phyloP scores from a whole-genome alignment of 2,113 vertebrate genomes.

The Paracanthobrama guichenoti region DNA sequence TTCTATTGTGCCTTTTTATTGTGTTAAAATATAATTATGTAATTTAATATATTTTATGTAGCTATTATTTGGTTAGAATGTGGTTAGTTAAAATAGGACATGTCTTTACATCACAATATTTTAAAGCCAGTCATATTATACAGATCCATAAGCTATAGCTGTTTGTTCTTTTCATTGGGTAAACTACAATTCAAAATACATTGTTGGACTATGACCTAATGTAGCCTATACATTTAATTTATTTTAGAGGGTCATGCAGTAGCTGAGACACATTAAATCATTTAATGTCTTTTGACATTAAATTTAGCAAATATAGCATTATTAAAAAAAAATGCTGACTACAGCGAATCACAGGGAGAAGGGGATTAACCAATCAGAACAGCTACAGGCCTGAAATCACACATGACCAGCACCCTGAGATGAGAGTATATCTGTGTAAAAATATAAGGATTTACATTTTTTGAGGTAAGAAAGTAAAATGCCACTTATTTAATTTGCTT shows the following conservation, averaged over 20 bases:
- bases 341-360: not conserved
- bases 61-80: not conserved
- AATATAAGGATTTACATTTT: not conserved
- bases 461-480: not conserved
- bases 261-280: not conserved
- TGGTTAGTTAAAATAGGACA: not conserved
- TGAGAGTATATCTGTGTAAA: not conserved
- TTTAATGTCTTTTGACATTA: not conserved
- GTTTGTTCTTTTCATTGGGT: not conserved
- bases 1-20: no score
- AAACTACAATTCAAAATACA: not conserved
- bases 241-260: not conserved
- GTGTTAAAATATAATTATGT: not conserved
- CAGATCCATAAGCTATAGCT: not conserved
- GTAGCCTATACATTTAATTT: not conserved
- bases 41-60: not conserved
- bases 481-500: not conserved
- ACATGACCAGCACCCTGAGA: not conserved
- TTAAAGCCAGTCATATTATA: not conserved
- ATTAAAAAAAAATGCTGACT: constrained; percentile 3
- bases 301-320: not conserved
- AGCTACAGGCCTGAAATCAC: not conserved
- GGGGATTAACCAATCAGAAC: not conserved
- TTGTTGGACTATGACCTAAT: not conserved
- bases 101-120: not conserved